Percentiles rank a stretch among this genome's conserved stretches.
Evolutionary conservation across 2,113 vertebrate species (phyloP).

Genomic region (Tetrao urogallus): DNA sequence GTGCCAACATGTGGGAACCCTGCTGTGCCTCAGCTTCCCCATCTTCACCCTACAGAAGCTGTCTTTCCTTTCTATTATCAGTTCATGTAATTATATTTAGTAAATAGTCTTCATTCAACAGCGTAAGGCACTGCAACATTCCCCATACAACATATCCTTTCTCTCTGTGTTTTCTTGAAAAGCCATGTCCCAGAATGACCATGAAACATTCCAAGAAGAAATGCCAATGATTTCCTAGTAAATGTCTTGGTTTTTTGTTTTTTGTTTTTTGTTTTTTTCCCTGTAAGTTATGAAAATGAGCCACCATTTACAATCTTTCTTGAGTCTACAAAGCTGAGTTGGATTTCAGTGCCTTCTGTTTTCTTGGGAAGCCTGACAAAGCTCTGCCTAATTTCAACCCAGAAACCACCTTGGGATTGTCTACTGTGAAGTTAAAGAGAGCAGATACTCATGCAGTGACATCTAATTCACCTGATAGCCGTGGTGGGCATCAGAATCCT

Average conservation of each 20-base stretch:
- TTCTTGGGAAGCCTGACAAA: neutral
- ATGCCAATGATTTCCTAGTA: conserved; percentile 31
- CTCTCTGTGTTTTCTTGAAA: neutral
- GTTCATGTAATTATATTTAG: neutral
- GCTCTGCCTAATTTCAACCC: neutral
- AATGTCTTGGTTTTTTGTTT: neutral
- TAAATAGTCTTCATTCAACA: neutral
- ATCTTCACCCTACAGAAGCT: neutral
- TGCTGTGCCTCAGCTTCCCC: neutral
- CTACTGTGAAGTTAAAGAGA: neutral
- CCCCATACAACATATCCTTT: neutral
- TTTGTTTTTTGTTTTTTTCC: neutral
- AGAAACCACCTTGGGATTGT: neutral
- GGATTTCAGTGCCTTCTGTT: conserved; percentile 16
- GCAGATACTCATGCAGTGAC: neutral
- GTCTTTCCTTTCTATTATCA: neutral
- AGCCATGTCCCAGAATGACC: neutral
- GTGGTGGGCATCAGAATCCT: neutral
- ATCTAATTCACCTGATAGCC: neutral
- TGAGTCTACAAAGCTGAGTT: neutral
- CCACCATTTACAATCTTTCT: neutral
- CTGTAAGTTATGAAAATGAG: conserved; percentile 20
- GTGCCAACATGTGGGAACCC: accelerated
- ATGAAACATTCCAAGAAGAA: neutral
- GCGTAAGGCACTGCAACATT: neutral